These are phyloP conservation scores for Acleris literana DNA, from an alignment of 2,888 invertebrate genomes.

Conservation along the genomic window DNA sequence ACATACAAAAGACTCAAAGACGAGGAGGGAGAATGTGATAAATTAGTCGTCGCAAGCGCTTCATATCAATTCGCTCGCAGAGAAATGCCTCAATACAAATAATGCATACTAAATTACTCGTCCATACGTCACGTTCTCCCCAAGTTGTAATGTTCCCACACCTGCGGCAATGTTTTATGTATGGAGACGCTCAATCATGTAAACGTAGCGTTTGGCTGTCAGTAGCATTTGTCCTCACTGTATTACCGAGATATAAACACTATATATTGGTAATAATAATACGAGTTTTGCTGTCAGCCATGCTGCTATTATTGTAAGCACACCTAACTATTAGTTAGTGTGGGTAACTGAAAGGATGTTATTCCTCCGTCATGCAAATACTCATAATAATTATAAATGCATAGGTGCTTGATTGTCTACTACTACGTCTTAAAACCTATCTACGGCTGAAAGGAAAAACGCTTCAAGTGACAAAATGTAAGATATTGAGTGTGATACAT, in stretches of 20 bases:
- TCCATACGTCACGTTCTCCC: constrained; percentile 33
- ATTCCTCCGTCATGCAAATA: too few relatives aligned
- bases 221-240: constrained; percentile 25
- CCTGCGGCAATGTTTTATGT: constrained; percentile 31
- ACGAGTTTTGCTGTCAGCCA: not conserved
- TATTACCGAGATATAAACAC: constrained; percentile 16
- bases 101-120: constrained; percentile 32
- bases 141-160: constrained; percentile 33
- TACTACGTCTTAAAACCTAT: too few relatives aligned
- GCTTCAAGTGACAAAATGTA: too few relatives aligned
- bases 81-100: constrained; percentile 24
- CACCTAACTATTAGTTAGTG: too few relatives aligned
- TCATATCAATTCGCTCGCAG: constrained; percentile 11
- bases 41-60: constrained; percentile 10
- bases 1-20: constrained; percentile 1
- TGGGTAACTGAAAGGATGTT: too few relatives aligned
- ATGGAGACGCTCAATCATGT: constrained; percentile 35
- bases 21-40: not conserved
- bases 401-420: too few relatives aligned
- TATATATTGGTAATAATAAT: constrained; percentile 11
- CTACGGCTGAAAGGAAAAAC: too few relatives aligned
- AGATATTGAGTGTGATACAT: too few relatives aligned
- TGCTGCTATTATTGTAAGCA: too few relatives aligned
- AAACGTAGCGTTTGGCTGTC: constrained; percentile 31
- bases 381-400: too few relatives aligned